phyloP scores from a whole-genome alignment of 2,113 vertebrate species.

The Cromileptes altivelis region DNA sequence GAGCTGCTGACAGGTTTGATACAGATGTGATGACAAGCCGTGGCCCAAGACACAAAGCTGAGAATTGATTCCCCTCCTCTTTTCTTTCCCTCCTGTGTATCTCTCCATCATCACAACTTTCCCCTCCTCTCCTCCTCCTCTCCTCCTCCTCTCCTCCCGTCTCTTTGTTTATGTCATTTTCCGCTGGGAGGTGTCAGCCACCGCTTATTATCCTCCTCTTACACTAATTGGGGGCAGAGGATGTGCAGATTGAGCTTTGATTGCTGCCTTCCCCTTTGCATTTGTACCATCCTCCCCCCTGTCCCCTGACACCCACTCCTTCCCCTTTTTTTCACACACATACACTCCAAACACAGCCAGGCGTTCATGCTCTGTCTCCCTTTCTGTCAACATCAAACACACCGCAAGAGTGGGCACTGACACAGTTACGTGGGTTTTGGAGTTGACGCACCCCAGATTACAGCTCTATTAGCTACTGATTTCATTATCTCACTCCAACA shows the following conservation, averaged over 20 bases:
- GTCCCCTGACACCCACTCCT: conserved; percentile 40
- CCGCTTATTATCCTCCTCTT: conserved; percentile 51
- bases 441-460: conserved; percentile 14
- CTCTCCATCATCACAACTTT: conserved; percentile 1
- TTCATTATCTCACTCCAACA: conserved; percentile 56
- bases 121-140: conserved; percentile 22
- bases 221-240: conserved; percentile 65
- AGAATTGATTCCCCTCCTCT: conserved; percentile 40
- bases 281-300: conserved; percentile 35
- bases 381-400: conserved; percentile 57
- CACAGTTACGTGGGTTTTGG: conserved; percentile 45
- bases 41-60: conserved; percentile 43
- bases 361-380: conserved; percentile 39
- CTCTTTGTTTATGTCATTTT: conserved; percentile 40
- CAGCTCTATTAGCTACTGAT: conserved; percentile 49
- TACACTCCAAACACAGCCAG: conserved; percentile 25
- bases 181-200: conserved; percentile 44
- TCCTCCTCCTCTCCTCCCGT: conserved; percentile 8
- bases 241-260: conserved; percentile 71
- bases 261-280: conserved; percentile 56
- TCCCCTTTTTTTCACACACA: conserved; percentile 11
- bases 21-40: conserved; percentile 58
- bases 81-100: background rate
- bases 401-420: conserved; percentile 43
- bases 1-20: conserved; percentile 62